Evolutionary conservation across 2,797 vertebrate genomes (phyloP).

Genomic region (Bradypus variegatus): DNA sequence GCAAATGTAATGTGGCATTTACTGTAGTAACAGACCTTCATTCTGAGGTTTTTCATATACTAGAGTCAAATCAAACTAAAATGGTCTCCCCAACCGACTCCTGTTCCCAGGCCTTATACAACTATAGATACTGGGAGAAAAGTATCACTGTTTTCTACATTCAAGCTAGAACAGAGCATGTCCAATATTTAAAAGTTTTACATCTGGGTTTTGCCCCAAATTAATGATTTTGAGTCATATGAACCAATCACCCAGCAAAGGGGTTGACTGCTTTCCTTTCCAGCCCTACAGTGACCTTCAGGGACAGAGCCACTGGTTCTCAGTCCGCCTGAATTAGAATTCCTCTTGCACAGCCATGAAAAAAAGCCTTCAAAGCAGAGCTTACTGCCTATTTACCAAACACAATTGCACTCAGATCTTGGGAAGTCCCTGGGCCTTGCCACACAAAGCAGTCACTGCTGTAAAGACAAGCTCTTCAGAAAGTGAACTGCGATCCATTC

Average conservation of each 20-base stretch:
- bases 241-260: background rate
- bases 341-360: background rate
- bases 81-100: background rate
- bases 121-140: background rate
- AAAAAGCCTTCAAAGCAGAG: background rate
- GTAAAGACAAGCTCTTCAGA: slow-evolving; percentile 1
- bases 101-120: too few relatives aligned
- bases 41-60: background rate
- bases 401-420: background rate
- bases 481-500: background rate
- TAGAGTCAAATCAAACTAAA: background rate
- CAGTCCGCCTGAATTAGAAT: background rate
- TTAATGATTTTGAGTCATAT: background rate
- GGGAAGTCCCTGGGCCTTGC: background rate
- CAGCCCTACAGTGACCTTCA: background rate
- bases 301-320: background rate
- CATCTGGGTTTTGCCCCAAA: background rate
- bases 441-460: background rate
- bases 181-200: background rate
- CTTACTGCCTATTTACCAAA: slow-evolving; percentile 9
- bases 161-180: background rate
- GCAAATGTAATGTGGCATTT: background rate
- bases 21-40: background rate
- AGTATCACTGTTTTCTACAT: background rate
- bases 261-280: background rate